Base-by-base conservation (phyloP, 2,888 invertebrate genomes). In the Myopa testacea region DNA sequence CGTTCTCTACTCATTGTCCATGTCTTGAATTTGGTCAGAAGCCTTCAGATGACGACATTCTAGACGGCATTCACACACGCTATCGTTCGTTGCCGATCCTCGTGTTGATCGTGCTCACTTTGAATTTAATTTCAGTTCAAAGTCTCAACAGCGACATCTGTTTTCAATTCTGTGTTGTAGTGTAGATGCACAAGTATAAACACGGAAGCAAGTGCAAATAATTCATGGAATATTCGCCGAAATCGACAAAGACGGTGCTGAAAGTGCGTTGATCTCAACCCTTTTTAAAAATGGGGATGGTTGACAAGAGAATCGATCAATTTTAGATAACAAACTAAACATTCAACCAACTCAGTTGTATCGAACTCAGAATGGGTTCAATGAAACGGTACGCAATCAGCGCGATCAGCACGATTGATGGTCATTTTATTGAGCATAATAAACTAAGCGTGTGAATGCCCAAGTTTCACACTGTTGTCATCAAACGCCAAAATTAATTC, bases 321-420 rank as follows among this genome's bases (percentile, higher is more conserved):
- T 65, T 65, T 65, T 38, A 65, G 65, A 65, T 65, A 65, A 37
- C 12, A 38, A 65, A 7, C 14, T 4, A 63, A 63, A 14, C 26
- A 63, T 63, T 34, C 8, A 65, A 65, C 34, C 10, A 38, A 37
- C 38, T 70, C 55, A 70, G 52, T 55, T 26, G 70, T 40, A 40
- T 40, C 38, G 60, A 38, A 72, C 58, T 72, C 38, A 58, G 58
- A 58, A 72, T 60, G 12, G 58, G 38, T n/a, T 72, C 72, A 72
- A 60, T 38, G 60, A 60, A 58, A 60, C 19, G 55, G 38, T 34
- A 38, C 14, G 40, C 60, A 60, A 60, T 60, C 60, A 72, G 60
- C n/a, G 16, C 65, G 34, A 38, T 65, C 65, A 12, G 7, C 19
- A 4, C 62, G 62, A 62, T 62, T 26, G 26, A 62, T 10, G 10